phyloP scores from a whole-genome alignment of 92 coral and sea anemone genomes.

The Blastomussa wellsi region DNA sequence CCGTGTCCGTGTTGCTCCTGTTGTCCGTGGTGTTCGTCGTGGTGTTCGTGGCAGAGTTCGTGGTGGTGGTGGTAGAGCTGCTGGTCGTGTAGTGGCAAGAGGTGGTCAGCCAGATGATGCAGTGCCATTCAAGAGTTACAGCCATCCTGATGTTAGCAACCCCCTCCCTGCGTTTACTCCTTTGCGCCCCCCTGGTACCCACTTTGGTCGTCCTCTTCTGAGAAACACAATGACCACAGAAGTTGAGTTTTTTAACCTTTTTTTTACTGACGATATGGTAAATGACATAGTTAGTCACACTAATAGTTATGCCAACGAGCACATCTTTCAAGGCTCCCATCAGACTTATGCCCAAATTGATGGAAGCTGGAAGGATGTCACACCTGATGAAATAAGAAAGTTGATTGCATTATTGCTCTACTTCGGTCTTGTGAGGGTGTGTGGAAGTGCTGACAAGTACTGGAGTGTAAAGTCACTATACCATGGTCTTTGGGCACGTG shows the following conservation, averaged over 20 bases:
- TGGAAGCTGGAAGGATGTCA: slow-evolving; percentile 70
- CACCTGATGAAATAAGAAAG: slow-evolving; percentile 54
- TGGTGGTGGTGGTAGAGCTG: background rate
- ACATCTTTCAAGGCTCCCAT: slow-evolving; percentile 43
- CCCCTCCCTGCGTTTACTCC: slow-evolving; percentile 58
- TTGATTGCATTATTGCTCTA: slow-evolving; percentile 61
- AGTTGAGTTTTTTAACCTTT: slow-evolving; percentile 57
- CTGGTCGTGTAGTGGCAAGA: background rate
- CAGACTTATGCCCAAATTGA: slow-evolving; percentile 39
- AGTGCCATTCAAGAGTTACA: background rate
- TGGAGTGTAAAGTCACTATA: slow-evolving; percentile 62
- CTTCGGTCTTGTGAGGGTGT: slow-evolving; percentile 69
- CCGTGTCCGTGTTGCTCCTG: no score
- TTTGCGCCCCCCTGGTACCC: slow-evolving; percentile 53
- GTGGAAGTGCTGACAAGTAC: slow-evolving; percentile 49
- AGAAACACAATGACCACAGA: slow-evolving; percentile 59
- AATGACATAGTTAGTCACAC: slow-evolving; percentile 37
- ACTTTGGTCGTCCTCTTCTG: slow-evolving; percentile 43
- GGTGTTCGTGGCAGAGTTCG: background rate
- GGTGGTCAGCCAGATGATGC: background rate
- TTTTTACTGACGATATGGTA: slow-evolving; percentile 55
- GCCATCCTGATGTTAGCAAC: slow-evolving; percentile 17
- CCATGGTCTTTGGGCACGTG: no score
- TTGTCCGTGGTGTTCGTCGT: background rate
- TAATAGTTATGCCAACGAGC: slow-evolving; percentile 57